phyloP scores from a whole-genome alignment of 1,140 invertebrate genomes.

The Plutomurus gul region DNA sequence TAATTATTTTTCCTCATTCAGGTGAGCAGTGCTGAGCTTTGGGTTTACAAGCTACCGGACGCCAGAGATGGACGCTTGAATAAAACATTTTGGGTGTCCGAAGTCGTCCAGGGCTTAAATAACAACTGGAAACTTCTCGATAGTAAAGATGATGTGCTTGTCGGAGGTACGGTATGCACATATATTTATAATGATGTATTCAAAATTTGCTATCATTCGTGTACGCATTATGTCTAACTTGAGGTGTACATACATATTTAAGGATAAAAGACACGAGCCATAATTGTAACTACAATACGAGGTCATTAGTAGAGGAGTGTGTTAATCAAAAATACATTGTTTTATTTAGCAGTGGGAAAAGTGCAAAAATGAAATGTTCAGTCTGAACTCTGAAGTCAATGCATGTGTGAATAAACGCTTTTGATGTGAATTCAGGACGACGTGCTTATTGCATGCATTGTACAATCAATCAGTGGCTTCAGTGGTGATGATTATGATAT shows the following conservation, averaged over 20 bases:
- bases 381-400: no score
- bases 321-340: no score
- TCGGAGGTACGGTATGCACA: neutral
- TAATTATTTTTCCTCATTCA: neutral
- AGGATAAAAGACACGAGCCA: no score
- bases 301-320: no score
- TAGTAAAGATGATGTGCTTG: neutral
- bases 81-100: slow-evolving; percentile 77
- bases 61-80: slow-evolving; percentile 62
- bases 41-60: slow-evolving; percentile 75
- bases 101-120: slow-evolving; percentile 66
- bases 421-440: neutral
- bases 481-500: no score
- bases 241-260: no score
- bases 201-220: neutral
- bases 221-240: no score
- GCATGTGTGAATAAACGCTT: no score
- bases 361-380: no score
- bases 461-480: no score
- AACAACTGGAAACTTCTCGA: neutral
- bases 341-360: no score
- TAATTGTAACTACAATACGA: no score
- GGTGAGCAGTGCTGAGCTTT: slow-evolving; percentile 66
- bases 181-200: neutral
- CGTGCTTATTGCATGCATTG: neutral